Base-by-base conservation (phyloP, 2,113 vertebrate species). In the Pedionomus torquatus region DNA sequence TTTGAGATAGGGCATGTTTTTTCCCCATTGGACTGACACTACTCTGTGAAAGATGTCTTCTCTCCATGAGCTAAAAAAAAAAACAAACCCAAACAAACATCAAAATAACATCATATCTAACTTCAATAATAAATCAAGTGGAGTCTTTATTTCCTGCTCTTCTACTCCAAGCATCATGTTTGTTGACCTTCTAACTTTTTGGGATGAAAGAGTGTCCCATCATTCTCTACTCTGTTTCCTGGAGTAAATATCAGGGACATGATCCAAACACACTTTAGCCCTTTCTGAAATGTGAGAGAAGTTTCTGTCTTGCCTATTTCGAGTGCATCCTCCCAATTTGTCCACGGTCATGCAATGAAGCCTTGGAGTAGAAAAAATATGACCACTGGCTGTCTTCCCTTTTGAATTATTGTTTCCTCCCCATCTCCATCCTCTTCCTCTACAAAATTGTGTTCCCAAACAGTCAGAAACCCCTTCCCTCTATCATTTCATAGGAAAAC, bases 51-150 rank as follows among this genome's bases (percentile, higher is more conserved):
- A 55, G 77, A 11, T 75, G 17, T 41, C 72, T 92, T 90, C 72
- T 88, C 66, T 79, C 85, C 77, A 70, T 65, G 30, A 90, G 60
- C 97, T 98, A 63, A 74, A 87, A 86, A 57, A n/a, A n/a, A n/a
- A n/a, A n/a, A n/a, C n/a, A n/a, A 26, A 2, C 1, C 16, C 13
- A 9, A 28, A 8, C 10, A 87, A 65, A 2, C 9, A 35, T n/a
- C 1, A 5, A 43, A 57, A 68, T 9, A 80, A 3, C 1, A 20
- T 85, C 10, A 48, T 39, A n/a, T 11, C 4, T 63, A 58, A 55
- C 44, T 63, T 94, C 25, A 41, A 2, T 15, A 54, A 46, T 25
- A 72, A 63, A 41, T 17, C 7, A 44, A 6, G 4, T 51, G 33
- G 39, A 15, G 1, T 58, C 41, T 81, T 76, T 49, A 9, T 65